Percentiles rank a stretch among this genome's conserved stretches.
These are phyloP conservation scores for Numenius phaeopus DNA, from an alignment of 2,797 vertebrate genomes.

Conservation along the genomic window DNA sequence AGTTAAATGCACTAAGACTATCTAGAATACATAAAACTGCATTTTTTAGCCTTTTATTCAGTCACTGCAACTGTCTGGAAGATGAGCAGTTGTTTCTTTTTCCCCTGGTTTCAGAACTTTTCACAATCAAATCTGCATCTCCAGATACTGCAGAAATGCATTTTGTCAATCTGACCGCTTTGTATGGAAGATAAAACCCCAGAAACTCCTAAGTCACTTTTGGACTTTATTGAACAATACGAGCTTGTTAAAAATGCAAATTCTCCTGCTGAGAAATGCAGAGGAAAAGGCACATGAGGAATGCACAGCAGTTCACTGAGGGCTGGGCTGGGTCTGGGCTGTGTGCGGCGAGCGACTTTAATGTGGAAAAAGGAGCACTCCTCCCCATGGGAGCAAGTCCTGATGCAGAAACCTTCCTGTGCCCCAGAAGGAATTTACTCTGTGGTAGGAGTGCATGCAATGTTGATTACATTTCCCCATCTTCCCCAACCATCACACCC, in stretches of 20 bases:
- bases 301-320: accelerated
- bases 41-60: neutral
- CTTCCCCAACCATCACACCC: neutral
- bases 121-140: neutral
- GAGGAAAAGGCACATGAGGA: accelerated
- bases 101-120: neutral
- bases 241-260: neutral
- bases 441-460: accelerated
- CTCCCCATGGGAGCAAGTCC: neutral
- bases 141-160: neutral
- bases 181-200: neutral
- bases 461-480: neutral
- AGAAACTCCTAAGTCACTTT: neutral
- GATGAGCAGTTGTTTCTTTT: neutral
- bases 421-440: neutral
- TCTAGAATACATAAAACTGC: neutral
- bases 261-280: neutral
- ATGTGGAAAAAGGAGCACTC: accelerated
- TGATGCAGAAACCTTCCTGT: neutral
- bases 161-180: neutral
- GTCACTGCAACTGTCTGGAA: neutral
- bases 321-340: neutral
- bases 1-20: neutral
- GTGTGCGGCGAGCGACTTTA: accelerated
- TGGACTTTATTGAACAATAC: neutral